Base-by-base conservation (phyloP, 1,140 invertebrate species). In the Andrena cerasifolii region DNA sequence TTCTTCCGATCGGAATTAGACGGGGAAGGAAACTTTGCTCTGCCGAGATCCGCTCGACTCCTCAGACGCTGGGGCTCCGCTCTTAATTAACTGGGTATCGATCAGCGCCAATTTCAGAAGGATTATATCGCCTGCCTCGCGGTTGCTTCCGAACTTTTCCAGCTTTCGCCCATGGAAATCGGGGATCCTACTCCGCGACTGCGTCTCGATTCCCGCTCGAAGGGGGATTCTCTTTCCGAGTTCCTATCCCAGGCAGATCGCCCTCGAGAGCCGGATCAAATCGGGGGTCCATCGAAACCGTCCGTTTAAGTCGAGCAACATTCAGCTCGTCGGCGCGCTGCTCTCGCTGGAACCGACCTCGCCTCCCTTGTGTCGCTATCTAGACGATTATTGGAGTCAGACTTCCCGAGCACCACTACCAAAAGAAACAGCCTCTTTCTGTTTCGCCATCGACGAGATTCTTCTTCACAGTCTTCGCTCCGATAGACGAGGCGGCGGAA, bases 1-100 rank as follows among this genome's bases (percentile, higher is more conserved):
- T 63, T 51, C 31, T 74, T 53, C 31, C 71, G 47, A 74, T 74
- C 33, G 18, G 6, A 28, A 43, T 58, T 45, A n/a, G 36, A 56
- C 7, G 16, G 21, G 24, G 3, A 14, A 45, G 0, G 26, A 21
- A 14, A 47, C 1, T 56, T 28, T n/a, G n/a, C 10, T 5, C 43
- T 18, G 12, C 18, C 36, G 24, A n/a, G 5, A 51, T n/a, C 6
- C 6, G 18, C 47, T 40, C 36, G 36, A 40, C 36, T 40, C 36
- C 36, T 40, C 10, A 49, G 18, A n/a, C 7, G 4, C 6, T 21
- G 7, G 18, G 4, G 40, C 12, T 21, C 31, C 5, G n/a, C 10
- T 33, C 31, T 40, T 16, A 49, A 24, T 51, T 53, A 47, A 7
- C 61, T 16, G 40, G 18, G 2, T 26, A 7, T 33, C 21, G 10